Percentiles rank a stretch among this genome's conserved stretches.
Evolutionary conservation across 2,888 invertebrate genomes (phyloP).

Genomic region (Polymixis flavicincta): DNA sequence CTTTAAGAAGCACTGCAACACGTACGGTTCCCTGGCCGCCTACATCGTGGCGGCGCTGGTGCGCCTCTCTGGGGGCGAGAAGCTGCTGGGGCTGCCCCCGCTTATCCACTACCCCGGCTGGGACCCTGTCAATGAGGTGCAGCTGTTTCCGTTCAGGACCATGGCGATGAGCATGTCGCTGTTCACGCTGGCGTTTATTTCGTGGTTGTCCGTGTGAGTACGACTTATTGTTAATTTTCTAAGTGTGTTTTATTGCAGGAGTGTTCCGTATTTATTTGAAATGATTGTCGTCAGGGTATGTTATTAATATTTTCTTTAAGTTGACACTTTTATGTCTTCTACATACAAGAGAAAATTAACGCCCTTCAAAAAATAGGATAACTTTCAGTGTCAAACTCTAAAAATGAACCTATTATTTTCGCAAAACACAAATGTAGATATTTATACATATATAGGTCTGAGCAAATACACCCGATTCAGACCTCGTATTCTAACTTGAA

Average conservation of each 20-base stretch:
- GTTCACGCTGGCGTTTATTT: slow-evolving; percentile 94
- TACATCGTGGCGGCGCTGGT: slow-evolving; percentile 96
- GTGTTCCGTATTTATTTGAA: no score
- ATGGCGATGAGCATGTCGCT: slow-evolving; percentile 98
- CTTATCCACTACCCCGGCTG: slow-evolving; percentile 97
- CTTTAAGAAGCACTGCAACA: slow-evolving; percentile 98
- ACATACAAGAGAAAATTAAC: not conserved
- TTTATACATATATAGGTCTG: no score
- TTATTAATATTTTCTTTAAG: not conserved
- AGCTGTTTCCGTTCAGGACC: slow-evolving; percentile 98
- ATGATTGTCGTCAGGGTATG: no score
- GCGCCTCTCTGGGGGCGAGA: slow-evolving; percentile 96
- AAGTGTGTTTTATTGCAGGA: not conserved
- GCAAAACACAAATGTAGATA: not conserved
- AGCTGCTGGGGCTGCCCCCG: slow-evolving; percentile 94
- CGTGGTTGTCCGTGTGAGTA: slow-evolving; percentile 94
- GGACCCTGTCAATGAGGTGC: slow-evolving; percentile 94
- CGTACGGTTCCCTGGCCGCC: slow-evolving; percentile 98
- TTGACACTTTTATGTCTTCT: not conserved
- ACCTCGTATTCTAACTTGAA: not conserved
- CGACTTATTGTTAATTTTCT: not conserved
- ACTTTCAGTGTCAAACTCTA: not conserved
- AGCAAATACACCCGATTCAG: not conserved
- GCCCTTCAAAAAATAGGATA: not conserved
- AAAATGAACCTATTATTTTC: not conserved